phyloP scores from a whole-genome alignment of 2,888 invertebrate species.

The Psylliodes chrysocephalus region DNA sequence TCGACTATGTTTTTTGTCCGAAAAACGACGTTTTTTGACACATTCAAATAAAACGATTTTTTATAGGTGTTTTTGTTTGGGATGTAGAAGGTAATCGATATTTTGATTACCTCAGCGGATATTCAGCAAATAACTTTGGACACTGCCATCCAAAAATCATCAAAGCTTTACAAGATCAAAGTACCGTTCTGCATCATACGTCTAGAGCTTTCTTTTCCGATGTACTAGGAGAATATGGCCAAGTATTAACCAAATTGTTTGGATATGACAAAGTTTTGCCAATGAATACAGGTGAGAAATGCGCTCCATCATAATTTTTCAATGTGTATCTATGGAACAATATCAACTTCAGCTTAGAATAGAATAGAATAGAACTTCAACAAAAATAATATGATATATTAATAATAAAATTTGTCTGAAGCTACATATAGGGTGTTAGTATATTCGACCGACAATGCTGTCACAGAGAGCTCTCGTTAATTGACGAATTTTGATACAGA shows the following conservation, averaged over 20 bases:
- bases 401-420: no score
- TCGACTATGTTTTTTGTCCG: no score
- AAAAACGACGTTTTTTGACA: neutral
- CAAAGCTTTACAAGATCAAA: constrained; percentile 69
- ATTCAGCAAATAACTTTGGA: constrained; percentile 84
- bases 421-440: no score
- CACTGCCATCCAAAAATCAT: constrained; percentile 81
- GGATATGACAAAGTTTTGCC: constrained; percentile 82
- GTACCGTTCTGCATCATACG: constrained; percentile 74
- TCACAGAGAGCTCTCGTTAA: no score
- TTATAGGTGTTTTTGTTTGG: constrained; percentile 79
- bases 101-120: constrained; percentile 83
- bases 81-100: constrained; percentile 83
- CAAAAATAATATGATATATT: no score
- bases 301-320: no score
- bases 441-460: no score
- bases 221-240: constrained; percentile 78
- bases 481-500: no score
- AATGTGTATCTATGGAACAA: no score
- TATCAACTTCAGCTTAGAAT: no score
- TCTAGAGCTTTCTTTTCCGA: constrained; percentile 81
- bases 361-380: no score
- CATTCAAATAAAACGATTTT: neutral
- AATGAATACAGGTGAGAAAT: constrained; percentile 80
- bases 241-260: constrained; percentile 76